These are phyloP conservation scores for Isotomurus palustris DNA, from an alignment of 2,888 invertebrate genomes.

Conservation along the genomic window DNA sequence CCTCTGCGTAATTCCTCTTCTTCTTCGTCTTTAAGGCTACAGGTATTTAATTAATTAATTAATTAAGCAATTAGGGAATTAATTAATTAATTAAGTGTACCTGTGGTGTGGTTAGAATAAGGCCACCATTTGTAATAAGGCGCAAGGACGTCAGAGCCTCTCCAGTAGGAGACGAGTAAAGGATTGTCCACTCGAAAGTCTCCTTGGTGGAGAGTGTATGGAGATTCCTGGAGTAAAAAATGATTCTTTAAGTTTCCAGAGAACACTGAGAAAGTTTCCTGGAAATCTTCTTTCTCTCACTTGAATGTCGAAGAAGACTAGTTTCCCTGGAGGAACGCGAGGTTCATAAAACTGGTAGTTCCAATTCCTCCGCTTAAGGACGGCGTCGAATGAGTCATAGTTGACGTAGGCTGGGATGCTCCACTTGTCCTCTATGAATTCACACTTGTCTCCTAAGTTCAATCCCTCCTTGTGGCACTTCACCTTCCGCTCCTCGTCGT, in stretches of 20 bases:
- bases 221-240: constrained; percentile 21
- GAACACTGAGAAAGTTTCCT: too few relatives aligned
- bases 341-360: constrained; percentile 10
- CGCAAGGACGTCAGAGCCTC: constrained; percentile 11
- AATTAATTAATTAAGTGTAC: neutral
- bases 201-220: constrained; percentile 14
- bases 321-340: constrained; percentile 1
- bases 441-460: constrained; percentile 16
- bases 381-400: constrained; percentile 9
- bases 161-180: constrained; percentile 16
- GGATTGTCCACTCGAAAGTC: constrained; percentile 20
- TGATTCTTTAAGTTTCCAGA: too few relatives aligned
- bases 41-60: neutral
- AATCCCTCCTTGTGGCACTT: too few relatives aligned
- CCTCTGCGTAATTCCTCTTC: constrained; percentile 1
- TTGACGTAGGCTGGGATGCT: constrained; percentile 1
- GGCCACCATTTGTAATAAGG: constrained; percentile 11
- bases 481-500: too few relatives aligned
- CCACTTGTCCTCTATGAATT: constrained; percentile 11
- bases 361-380: constrained; percentile 20
- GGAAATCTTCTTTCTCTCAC: too few relatives aligned
- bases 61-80: neutral
- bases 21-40: neutral
- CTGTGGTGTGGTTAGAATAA: neutral
- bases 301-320: too few relatives aligned